Evolutionary conservation across 2,888 invertebrate genomes (phyloP), one percentile per base, ranked within the genome.

Genomic region (Trachelus stipa): DNA sequence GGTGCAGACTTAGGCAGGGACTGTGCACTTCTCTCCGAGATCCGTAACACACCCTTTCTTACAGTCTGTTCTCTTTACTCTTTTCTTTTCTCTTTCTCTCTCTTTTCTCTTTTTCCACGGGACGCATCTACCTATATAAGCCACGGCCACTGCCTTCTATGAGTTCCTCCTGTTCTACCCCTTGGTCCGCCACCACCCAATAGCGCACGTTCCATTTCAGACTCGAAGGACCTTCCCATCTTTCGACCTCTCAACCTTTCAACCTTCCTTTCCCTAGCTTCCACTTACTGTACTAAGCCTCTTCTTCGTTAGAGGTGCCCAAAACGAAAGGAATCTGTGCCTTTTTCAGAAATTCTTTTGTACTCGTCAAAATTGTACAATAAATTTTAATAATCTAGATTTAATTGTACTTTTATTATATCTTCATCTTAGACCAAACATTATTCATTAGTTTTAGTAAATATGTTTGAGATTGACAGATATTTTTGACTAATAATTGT

Each of bases 21-120:
- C 69, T 71, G 81, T 83, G 81, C 80, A 82, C 81, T 85, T 81
- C 80, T 81, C 83, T 84, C 80, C 81, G 56, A 81, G 81, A 86
- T 82, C 81, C 76, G 33, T 56, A 73, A 71, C 71, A 23, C 71
- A 71, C 31, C 71, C 71, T 33, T 71, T 31, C 31, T 71, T 56
- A 23, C 23, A 23, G 56, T 23, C 56, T 56, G 56, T 23, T 56
- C 56, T 56, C 56, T 56, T 56, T 9, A 23, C 23, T 56, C 56
- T 15, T 56, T 23, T 56, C 23, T 23, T 56, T 56, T 23, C 15
- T 9, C 56, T 56, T 23, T 23, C 56, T 56, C 23, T 56, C 23
- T 56, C 23, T 23, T 56, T 15, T 56, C 56, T 56, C 56, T 23
- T 56, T 56, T 23, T 23, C 23, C 56, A 23, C 23, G 23, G 56